Percentiles rank a stretch among this genome's conserved stretches.
These are phyloP conservation scores for Scylla paramamosain DNA, from an alignment of 1,140 invertebrate species.

Conservation along the genomic window DNA sequence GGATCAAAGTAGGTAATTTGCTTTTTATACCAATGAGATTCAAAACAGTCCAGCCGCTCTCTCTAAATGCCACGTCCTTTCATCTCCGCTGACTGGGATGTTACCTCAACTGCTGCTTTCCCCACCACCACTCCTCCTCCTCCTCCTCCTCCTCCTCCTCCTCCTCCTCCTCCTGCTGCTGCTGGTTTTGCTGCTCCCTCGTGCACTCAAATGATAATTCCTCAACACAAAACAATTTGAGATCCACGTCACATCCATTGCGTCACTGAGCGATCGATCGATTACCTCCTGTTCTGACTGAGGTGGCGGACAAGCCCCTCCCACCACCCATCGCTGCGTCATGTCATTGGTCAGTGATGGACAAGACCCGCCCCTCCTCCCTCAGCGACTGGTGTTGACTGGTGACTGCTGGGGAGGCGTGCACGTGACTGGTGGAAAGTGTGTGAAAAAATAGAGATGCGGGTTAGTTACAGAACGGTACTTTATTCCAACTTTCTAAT, in stretches of 20 bases:
- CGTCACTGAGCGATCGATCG: neutral
- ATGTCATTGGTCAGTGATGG: neutral
- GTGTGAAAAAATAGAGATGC: too few relatives aligned
- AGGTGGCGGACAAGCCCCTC: neutral
- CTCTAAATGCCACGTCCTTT: slow-evolving; percentile 1
- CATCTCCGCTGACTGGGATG: neutral
- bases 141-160: neutral
- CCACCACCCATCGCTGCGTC: neutral
- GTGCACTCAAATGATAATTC: neutral
- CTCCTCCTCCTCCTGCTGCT: neutral
- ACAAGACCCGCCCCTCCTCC: neutral
- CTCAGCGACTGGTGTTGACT: neutral
- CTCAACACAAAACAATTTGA: neutral
- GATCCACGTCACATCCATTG: neutral
- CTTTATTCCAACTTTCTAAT: too few relatives aligned
- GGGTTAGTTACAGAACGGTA: too few relatives aligned
- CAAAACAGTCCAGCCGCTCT: neutral
- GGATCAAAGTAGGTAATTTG: slow-evolving; percentile 23
- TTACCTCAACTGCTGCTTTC: neutral
- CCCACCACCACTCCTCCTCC: too few relatives aligned
- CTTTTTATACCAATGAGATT: slow-evolving; percentile 24
- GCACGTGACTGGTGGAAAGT: too few relatives aligned
- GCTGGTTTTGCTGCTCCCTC: neutral
- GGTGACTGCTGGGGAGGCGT: too few relatives aligned
- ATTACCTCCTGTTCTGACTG: neutral